Conservation (phyloP, 1,140 invertebrate species). For the Phymorhynchus buccinoides region DNA sequence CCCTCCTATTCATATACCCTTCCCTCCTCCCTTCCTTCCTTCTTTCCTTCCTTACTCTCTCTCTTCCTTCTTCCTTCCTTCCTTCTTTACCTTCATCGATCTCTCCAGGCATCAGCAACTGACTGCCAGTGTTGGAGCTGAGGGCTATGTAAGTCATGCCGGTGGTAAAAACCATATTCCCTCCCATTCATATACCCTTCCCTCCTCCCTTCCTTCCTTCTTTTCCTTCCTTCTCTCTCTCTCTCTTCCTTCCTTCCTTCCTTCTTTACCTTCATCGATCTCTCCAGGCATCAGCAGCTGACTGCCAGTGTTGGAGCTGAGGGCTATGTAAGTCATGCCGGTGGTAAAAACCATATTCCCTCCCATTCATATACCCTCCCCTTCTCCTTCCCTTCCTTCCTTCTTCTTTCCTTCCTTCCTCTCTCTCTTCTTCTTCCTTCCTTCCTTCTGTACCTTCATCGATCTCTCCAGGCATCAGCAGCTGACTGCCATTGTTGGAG, state of each 20-base stretch:
- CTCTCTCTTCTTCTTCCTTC: neutral
- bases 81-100: conserved; percentile 50
- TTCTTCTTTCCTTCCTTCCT: neutral
- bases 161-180: too few species aligned
- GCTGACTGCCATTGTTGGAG: conserved; percentile 58
- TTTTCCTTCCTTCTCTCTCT: conserved; percentile 69
- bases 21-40: too few species aligned
- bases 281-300: conserved; percentile 57
- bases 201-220: neutral
- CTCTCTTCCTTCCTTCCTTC: neutral
- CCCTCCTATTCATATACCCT: too few species aligned
- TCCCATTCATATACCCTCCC: too few species aligned
- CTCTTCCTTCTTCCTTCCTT: neutral
- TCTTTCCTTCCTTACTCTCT: too few species aligned
- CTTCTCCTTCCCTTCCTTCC: neutral
- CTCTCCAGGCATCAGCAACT: neutral
- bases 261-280: conserved; percentile 65
- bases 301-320: conserved; percentile 60
- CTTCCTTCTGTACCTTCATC: neutral
- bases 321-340: conserved; percentile 67
- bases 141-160: conserved; percentile 68
- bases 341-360: conserved; percentile 72
- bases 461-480: conserved; percentile 45
- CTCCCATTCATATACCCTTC: neutral
- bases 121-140: conserved; percentile 58